Evolutionary conservation across 2,797 vertebrate genomes (phyloP), one percentile per base, ranked within the genome.

Genomic region (Zenarchopterus dispar): DNA sequence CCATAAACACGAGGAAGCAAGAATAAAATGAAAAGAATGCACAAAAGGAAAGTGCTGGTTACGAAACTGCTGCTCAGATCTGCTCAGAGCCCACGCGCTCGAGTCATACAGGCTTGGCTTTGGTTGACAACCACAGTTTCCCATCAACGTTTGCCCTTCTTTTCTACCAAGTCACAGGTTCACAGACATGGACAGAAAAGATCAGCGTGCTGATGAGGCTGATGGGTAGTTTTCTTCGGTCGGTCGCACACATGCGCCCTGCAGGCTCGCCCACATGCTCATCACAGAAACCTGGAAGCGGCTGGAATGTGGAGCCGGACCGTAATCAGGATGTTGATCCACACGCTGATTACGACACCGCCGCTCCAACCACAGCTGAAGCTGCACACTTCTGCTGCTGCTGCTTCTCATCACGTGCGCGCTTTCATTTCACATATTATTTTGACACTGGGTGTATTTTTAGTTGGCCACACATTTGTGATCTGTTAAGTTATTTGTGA

Each of bases 251-350:
- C 45, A 62, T 15, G 39, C 10, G 24, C n/a, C 15, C 58, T 56
- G 53, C 57, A 70, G 75, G 44, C 70, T 75, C 49, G 52, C 74
- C 76, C 78, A 59, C 73, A 77, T 80, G 74, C 62, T 82, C 66
- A 78, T 85, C 77, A 86, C 61, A 75, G 72, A 55, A 51, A 56
- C 73, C 44, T 72, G 64, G 54, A 70, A 54, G 67, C 54, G 10
- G 53, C 22, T 42, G 79, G 84, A 81, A 81, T 84, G 78, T 13
- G 7, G 44, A 42, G 52, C 66, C 79, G 75, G 70, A 75, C 76
- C 78, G 68, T 73, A 79, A 84, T 82, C 81, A 78, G 69, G 72
- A 78, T 65, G 67, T 61, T 77, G 73, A 80, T 72, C 70, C 78
- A 78, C 73, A 82, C 72, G 21, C 62, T 71, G 76, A 73, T 81